Evolutionary conservation across 1,140 invertebrate genomes (phyloP).

Genomic region (Octopus bimaculoides): DNA sequence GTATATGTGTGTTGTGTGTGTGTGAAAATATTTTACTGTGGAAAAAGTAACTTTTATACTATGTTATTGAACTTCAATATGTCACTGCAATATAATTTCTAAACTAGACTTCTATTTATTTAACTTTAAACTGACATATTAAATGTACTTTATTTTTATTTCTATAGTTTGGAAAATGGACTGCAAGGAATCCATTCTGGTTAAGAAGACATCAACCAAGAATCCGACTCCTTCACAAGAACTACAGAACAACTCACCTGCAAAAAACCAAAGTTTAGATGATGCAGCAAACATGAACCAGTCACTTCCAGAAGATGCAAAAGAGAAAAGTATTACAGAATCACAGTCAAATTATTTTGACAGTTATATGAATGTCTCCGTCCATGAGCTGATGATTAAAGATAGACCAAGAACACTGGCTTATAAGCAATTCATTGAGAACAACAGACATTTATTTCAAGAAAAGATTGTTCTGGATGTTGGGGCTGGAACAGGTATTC

Average conservation of each 20-base stretch:
- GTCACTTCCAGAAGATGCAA: background rate
- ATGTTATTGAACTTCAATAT: no score
- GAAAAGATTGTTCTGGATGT: slow-evolving; percentile 50
- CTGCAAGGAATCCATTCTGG: background rate
- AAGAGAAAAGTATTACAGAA: background rate
- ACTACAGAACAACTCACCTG: background rate
- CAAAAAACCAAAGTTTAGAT: background rate
- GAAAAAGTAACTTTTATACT: no score
- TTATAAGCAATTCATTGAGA: slow-evolving; percentile 45
- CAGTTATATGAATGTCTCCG: slow-evolving; percentile 40
- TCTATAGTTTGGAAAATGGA: background rate
- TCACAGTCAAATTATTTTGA: slow-evolving; percentile 30
- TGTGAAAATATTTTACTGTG: no score
- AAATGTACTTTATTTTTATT: no score
- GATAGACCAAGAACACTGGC: slow-evolving; percentile 43
- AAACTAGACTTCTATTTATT: no score
- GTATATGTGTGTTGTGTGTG: no score
- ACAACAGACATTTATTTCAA: slow-evolving; percentile 35
- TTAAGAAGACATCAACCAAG: background rate
- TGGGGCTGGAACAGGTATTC: slow-evolving; percentile 52
- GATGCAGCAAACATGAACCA: background rate
- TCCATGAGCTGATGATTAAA: slow-evolving; percentile 49
- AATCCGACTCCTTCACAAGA: background rate
- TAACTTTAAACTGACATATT: no score
- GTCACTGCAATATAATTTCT: no score